Evolutionary conservation across 2,797 vertebrate species (phyloP), one percentile per base, ranked within the genome.

Genomic region (Carapus acus): DNA sequence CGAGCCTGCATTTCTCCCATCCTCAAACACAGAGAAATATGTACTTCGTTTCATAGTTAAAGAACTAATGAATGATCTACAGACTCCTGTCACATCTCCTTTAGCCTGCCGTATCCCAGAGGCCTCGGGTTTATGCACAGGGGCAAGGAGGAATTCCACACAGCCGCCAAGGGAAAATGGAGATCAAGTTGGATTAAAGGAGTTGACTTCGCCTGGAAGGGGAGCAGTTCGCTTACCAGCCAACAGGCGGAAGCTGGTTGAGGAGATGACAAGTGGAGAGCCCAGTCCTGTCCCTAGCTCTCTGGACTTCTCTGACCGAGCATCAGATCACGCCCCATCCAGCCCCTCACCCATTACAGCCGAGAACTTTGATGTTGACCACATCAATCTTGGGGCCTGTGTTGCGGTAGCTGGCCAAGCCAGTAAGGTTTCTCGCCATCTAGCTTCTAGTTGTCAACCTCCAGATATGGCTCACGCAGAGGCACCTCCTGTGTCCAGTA

Each of bases 11-110:
- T 96, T 99, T 79, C 89, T 95, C 44, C 90, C 93, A 0, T 90
- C 92, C 16, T 93, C 94, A 2, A 90, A 89, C 68, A 93, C 91
- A 0, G 94, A 96, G 51, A 91, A 91, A 71, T 99, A 93, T 17
- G 60, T 85, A 54, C 84, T 96, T n/a, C 86, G 76, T n/a, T 71
- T 99, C 44, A 51, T 84, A 31, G 74, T 87, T 47, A 91, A 86
- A 77, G 91, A 94, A 52, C 69, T 98, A 3, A 46, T 80, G 14
- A 74, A 85, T 18, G 85, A 89, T 16, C 74, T 78, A 43, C 72
- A 80, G n/a, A 54, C 73, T 38, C 67, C 78, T 20, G 33, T 64
- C 12, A 29, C 80, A 21, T 78, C 81, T 45, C 39, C 56, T 8
- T 46, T 73, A 15, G 31, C 76, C 7, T 8, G 68, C 55, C 73